Evolutionary conservation across 2,797 vertebrate species (phyloP), one percentile per base, ranked within the genome.

Genomic region (Agapornis canus): DNA sequence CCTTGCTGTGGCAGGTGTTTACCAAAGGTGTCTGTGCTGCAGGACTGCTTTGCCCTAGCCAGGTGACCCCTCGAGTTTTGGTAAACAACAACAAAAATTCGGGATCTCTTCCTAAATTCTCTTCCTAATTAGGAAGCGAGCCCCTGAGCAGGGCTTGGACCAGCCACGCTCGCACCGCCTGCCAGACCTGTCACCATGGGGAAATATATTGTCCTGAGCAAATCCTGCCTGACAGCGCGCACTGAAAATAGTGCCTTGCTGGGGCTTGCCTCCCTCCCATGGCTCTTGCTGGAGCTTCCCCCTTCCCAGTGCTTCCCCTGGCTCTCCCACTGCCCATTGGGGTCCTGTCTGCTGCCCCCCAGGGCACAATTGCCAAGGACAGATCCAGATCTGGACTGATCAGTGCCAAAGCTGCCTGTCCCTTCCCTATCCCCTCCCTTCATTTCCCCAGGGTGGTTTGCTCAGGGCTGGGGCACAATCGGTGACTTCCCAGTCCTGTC

Each of bases 111-210:
- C 80, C 63, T 69, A 63, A 65, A 69, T 88, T 92, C 76, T 94
- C 79, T 93, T 90, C 92, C 78, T 89, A 93, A 81, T 92, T 93
- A 92, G 89, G 89, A 93, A 94, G 65, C 0, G 3, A 85, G 57
- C 13, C 65, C 72, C 79, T 54, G 78, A 71, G 54, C 66, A 39
- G 73, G n/a, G 60, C 35, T 94, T 48, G 64, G 90, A 86, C 40
- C 84, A 85, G 90, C 37, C 76, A 40, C 2, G 0, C 69, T 85
- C 49, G 42, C 69, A 71, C 21, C 0, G 5, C 54, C 68, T 92
- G 90, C 94, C 84, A 95, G 94, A 70, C 51, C 83, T 94, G 92
- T 87, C 81, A 89, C 1, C 7, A 40, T 13, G 17, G 49, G 71
- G 61, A 93, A 94, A 95, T 93, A 57, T 40, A 92, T 89, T 65